phyloP scores from a whole-genome alignment of 23 tunicate species.

The Pegea sp. region DNA sequence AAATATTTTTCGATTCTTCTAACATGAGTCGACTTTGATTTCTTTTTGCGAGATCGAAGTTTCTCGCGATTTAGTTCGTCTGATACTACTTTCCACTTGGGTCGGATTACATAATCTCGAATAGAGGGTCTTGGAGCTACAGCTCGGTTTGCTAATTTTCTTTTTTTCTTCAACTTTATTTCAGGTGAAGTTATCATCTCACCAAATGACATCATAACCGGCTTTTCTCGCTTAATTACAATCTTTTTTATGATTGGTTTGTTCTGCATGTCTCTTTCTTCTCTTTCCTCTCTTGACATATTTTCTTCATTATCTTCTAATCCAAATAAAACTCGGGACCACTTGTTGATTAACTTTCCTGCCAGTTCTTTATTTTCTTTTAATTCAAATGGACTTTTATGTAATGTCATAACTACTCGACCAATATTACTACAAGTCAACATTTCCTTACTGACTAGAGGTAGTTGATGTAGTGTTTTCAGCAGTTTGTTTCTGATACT shows the following conservation, averaged over 20 bases:
- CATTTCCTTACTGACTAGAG: constrained; percentile 60
- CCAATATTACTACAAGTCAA: constrained; percentile 74
- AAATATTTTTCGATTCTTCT: constrained; percentile 63
- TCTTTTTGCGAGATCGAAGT: constrained; percentile 7
- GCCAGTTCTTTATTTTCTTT: constrained; percentile 53
- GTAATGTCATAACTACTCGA: constrained; percentile 58
- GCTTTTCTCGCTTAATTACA: too few species aligned
- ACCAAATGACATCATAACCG: too few species aligned
- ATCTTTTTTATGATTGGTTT: too few species aligned
- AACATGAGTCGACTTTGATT: constrained; percentile 35
- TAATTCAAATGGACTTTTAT: constrained; percentile 78
- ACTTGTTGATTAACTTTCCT: constrained; percentile 64
- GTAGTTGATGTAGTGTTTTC: constrained; percentile 41
- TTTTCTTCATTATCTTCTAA: constrained; percentile 75
- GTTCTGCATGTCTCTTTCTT: too few species aligned
- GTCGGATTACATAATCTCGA: constrained; percentile 85
- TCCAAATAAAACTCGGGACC: constrained; percentile 89
- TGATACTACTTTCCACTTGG: constrained; percentile 60
- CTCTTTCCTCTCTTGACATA: constrained; percentile 88
- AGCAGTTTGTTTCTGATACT: constrained; percentile 70
- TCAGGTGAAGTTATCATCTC: too few species aligned
- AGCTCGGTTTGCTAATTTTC: constrained; percentile 76
- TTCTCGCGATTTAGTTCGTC: constrained; percentile 28
- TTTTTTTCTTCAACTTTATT: too few species aligned
- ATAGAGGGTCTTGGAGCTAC: constrained; percentile 84